Base-by-base conservation (phyloP, 2,113 vertebrate species). In the Herpetotheres cachinnans region DNA sequence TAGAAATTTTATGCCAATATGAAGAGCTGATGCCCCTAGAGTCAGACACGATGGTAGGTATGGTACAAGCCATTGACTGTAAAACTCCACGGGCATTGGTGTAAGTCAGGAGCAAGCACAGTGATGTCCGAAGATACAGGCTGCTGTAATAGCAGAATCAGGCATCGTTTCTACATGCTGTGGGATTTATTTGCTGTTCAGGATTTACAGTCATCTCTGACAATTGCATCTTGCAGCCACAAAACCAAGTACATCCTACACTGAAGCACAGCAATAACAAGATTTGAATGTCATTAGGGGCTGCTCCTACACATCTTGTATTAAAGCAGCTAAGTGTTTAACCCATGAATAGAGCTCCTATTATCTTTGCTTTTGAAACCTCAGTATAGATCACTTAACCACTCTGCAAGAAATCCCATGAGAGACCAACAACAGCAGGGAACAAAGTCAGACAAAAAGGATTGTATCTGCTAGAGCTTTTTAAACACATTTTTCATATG, bases 291-390 rank as follows among this genome's bases (percentile, higher is more conserved):
- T 92, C 71, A 94, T 95, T 96, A 96, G 62, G 81, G 72, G 49
- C 72, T 94, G 89, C 80, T 96, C 89, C 96, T 96, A 95, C 96
- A 93, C 82, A 92, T 93, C 76, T 86, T 86, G 82, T 76, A 85
- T 95, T 92, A 94, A 96, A 96, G 94, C 69, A 91, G 84, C 79
- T 97, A 95, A 97, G 78, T 95, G 84, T 96, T 97, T 95, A 97
- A 97, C 96, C 91, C 94, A 9, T 80, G 76, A 96, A 90, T 54
- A 93, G 92, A 95, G 86, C 56, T 93, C 56, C 49, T 76, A 86
- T 95, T 95, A 93, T 97, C 93, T 94, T 94, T 95, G 92, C 91
- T 92, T 97, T 95, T 96, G 86, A 97, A 96, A 95, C 54, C 93
- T 94, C 83, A 74, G 34, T 79, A 63, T 63, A 73, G 95, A 94